phyloP scores from a whole-genome alignment of 1,140 invertebrate species.

The Neodiprion fabricii region DNA sequence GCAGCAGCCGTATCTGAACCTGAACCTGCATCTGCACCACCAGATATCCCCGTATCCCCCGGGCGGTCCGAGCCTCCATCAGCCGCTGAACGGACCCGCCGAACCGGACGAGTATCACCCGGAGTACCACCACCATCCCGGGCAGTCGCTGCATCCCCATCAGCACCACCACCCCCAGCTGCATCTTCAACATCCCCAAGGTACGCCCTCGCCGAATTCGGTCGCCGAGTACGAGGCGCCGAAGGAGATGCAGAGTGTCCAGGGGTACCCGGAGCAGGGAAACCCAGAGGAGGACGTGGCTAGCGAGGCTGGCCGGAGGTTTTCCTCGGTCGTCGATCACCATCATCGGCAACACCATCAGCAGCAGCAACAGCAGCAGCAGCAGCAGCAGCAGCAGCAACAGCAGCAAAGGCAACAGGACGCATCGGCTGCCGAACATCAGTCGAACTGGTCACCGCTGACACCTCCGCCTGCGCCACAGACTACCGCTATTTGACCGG shows the following conservation, averaged over 20 bases:
- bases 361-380: constrained; percentile 31
- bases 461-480: constrained; percentile 53
- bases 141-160: constrained; percentile 36
- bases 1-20: constrained; percentile 55
- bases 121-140: constrained; percentile 29
- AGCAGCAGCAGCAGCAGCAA: constrained; percentile 35
- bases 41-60: constrained; percentile 47
- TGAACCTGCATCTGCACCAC: constrained; percentile 58
- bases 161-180: constrained; percentile 40
- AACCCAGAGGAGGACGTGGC: neutral
- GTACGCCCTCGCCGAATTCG: constrained; percentile 21
- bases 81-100: constrained; percentile 22
- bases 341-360: constrained; percentile 31
- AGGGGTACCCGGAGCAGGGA: neutral
- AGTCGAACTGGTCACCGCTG: constrained; percentile 48
- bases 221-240: neutral
- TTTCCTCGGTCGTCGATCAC: constrained; percentile 26
- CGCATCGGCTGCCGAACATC: constrained; percentile 37
- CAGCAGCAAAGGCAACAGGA: constrained; percentile 13
- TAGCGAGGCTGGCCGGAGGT: neutral
- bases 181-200: constrained; percentile 32
- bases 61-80: constrained; percentile 27
- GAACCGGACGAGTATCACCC: constrained; percentile 36
- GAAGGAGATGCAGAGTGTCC: neutral
- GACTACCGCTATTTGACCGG: constrained; percentile 54